Evolutionary conservation across 2,797 vertebrate genomes (phyloP).

Genomic region (Ammospiza maritima): DNA sequence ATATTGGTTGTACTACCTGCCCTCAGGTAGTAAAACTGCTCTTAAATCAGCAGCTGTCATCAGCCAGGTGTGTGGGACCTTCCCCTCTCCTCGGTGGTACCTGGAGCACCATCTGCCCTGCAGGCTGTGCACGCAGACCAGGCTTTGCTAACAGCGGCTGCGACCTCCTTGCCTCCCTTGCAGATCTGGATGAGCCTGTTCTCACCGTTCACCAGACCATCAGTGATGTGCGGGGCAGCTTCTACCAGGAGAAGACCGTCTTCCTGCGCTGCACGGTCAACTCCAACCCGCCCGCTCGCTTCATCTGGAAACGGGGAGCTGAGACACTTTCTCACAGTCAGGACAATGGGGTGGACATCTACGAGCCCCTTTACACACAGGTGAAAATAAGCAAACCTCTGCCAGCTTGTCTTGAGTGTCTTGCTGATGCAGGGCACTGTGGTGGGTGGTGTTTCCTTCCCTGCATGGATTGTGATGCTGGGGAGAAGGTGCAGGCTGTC

Average conservation of each 20-base stretch:
- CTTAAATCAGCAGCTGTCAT: background rate
- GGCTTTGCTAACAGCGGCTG: constrained; percentile 26
- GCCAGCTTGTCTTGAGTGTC: background rate
- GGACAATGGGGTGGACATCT: constrained; percentile 97
- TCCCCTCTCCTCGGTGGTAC: background rate
- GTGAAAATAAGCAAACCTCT: constrained; percentile 62
- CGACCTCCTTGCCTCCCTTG: constrained; percentile 55
- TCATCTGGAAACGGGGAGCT: constrained; percentile 94
- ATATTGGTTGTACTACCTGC: background rate
- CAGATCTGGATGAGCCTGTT: constrained; percentile 92
- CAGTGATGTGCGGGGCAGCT: constrained; percentile 94
- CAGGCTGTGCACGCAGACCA: background rate
- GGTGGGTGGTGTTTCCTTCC: background rate
- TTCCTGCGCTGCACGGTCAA: constrained; percentile 97
- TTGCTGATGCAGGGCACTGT: background rate
- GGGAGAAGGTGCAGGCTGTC: background rate
- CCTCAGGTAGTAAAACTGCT: background rate
- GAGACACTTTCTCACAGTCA: constrained; percentile 92
- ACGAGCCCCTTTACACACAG: constrained; percentile 98
- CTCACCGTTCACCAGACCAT: constrained; percentile 97
- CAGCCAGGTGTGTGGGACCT: background rate
- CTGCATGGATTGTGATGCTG: background rate
- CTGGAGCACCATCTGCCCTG: constrained; percentile 6
- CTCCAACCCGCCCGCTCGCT: constrained; percentile 96
- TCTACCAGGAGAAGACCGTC: constrained; percentile 98